These are phyloP conservation scores for Enteromius argenteus DNA, from an alignment of 2,797 vertebrate genomes.

Conservation along the genomic window DNA sequence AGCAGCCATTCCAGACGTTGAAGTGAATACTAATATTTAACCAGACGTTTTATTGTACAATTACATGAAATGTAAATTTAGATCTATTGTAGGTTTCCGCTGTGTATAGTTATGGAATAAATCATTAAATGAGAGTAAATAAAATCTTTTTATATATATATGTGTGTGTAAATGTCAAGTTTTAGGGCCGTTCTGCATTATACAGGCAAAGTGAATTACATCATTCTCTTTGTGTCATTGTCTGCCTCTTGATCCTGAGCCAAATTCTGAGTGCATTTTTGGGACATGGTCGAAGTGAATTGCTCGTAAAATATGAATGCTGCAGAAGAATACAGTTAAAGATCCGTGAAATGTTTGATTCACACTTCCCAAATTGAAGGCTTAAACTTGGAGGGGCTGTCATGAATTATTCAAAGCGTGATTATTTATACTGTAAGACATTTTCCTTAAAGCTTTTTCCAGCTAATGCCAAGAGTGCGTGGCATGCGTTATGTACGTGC, in stretches of 20 bases:
- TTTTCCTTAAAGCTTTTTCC: conserved; percentile 50
- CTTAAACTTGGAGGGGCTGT: conserved; percentile 23
- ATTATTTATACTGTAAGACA: conserved; percentile 50
- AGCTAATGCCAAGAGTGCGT: conserved; percentile 36
- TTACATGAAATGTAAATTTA: neutral
- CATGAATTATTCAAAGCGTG: conserved; percentile 54
- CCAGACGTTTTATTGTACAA: neutral
- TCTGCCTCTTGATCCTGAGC: conserved; percentile 44
- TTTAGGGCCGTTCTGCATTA: neutral
- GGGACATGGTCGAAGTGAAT: conserved; percentile 16
- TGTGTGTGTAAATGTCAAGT: neutral
- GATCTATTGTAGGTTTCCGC: too few species aligned
- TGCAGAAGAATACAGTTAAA: conserved; percentile 45
- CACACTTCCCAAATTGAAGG: conserved; percentile 26
- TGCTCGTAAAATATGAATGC: conserved; percentile 33
- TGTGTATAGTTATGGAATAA: too few species aligned
- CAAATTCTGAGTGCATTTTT: conserved; percentile 53
- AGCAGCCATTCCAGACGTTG: too few species aligned
- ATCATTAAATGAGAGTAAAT: neutral
- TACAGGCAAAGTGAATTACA: conserved; percentile 1
- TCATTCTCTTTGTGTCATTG: conserved; percentile 34
- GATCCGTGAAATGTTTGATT: conserved; percentile 33
- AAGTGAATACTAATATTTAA: neutral
- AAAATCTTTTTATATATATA: neutral
- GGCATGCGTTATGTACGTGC: neutral